Conservation (phyloP, 1,140 invertebrate species). For the Lordiphosa clarofinis region DNA sequence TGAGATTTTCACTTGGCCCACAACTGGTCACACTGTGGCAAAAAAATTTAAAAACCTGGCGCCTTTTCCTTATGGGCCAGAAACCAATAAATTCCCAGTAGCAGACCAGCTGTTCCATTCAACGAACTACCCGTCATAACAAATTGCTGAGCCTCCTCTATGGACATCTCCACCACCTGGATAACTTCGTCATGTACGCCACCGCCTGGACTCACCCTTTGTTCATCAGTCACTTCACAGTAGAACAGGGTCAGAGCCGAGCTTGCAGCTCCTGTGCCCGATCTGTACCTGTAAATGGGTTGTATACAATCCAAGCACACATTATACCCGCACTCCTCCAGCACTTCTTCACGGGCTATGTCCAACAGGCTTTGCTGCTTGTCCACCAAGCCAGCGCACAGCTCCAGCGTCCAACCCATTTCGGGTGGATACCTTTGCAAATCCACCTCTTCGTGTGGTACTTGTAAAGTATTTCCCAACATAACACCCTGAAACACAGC, state of each 20-base stretch:
- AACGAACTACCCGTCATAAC: slow-evolving; percentile 84
- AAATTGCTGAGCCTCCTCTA: slow-evolving; percentile 86
- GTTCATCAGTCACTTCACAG: slow-evolving; percentile 92
- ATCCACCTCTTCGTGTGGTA: slow-evolving; percentile 83
- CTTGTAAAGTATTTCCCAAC: slow-evolving; percentile 79
- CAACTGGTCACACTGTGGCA: background rate
- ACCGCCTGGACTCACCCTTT: slow-evolving; percentile 84
- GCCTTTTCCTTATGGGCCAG: slow-evolving; percentile 81
- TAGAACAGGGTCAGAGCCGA: slow-evolving; percentile 90
- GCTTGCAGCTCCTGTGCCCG: slow-evolving; percentile 85
- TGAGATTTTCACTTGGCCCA: background rate
- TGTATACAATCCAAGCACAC: slow-evolving; percentile 84
- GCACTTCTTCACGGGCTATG: slow-evolving; percentile 92
- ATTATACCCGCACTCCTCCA: slow-evolving; percentile 97
- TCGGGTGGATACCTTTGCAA: slow-evolving; percentile 86
- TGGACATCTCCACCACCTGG: slow-evolving; percentile 92
- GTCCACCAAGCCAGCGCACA: slow-evolving; percentile 97
- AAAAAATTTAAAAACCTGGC: background rate
- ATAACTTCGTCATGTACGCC: slow-evolving; percentile 93
- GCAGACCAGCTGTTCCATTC: slow-evolving; percentile 86
- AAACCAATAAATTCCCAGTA: slow-evolving; percentile 94
- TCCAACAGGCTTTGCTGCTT: slow-evolving; percentile 88
- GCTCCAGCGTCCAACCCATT: slow-evolving; percentile 91
- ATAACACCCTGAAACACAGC: slow-evolving; percentile 83
- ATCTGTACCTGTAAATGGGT: slow-evolving; percentile 87